Evolutionary conservation across 2,888 invertebrate genomes (phyloP).

Genomic region (Apomyelois bistriatella): DNA sequence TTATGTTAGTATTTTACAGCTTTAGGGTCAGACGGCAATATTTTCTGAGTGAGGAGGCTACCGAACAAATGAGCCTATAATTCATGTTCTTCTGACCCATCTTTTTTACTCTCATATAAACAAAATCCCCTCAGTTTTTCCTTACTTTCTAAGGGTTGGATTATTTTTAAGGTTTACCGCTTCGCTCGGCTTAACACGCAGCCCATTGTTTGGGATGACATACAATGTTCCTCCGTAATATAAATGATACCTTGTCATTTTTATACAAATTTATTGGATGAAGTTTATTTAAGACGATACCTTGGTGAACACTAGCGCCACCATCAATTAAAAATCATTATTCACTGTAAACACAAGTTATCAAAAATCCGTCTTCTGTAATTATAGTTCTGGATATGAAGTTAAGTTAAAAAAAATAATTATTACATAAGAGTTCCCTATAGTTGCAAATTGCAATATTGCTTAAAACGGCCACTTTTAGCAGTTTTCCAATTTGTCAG

Average conservation of each 20-base stretch:
- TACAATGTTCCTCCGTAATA: conserved; percentile 4
- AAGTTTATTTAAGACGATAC: background rate
- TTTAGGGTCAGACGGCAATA: conserved; percentile 18
- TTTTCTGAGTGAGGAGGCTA: conserved; percentile 20
- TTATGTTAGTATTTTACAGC: conserved; percentile 18
- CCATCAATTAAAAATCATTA: too few relatives aligned
- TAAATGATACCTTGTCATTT: conserved; percentile 10
- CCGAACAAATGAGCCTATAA: conserved; percentile 43
- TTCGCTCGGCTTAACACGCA: conserved; percentile 9
- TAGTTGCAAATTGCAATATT: too few relatives aligned
- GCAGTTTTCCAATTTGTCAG: too few relatives aligned
- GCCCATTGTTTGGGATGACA: conserved; percentile 13
- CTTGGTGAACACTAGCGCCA: too few relatives aligned
- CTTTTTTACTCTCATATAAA: conserved; percentile 44
- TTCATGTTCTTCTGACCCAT: conserved; percentile 49
- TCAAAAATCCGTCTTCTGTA: too few relatives aligned
- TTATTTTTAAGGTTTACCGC: conserved; percentile 36
- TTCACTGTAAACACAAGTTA: too few relatives aligned
- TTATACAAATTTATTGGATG: background rate
- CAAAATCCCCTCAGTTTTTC: conserved; percentile 45
- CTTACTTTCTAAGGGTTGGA: conserved; percentile 33
- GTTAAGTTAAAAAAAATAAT: too few relatives aligned
- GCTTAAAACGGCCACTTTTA: too few relatives aligned
- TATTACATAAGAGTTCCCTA: too few relatives aligned
- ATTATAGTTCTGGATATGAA: too few relatives aligned